Evolutionary conservation across 2,113 vertebrate species (phyloP), one percentile per base, ranked within the genome.

Genomic region (Mustela lutreola): DNA sequence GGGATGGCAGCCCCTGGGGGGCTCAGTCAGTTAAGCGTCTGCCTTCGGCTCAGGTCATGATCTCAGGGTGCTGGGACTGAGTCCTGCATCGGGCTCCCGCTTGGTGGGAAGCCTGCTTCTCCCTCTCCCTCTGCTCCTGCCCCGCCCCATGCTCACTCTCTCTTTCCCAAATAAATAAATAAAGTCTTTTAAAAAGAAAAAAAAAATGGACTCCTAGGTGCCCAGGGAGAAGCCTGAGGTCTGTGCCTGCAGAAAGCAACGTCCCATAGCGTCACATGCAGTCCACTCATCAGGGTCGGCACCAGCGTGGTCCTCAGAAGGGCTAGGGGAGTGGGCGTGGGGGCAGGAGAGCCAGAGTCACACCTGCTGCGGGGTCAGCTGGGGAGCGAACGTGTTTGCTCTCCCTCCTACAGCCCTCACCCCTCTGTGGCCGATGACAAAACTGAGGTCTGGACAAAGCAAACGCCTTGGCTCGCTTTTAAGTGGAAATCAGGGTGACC

Each of bases 361-460:
- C 33, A 1, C 7, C 86, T 63, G 56, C 56, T 10, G 2, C 1
- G 33, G 6, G 45, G 63, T 89, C 21, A 24, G 50, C 31, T 14
- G 0, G 5, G 18, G 12, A 50, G 53, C 3, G 1, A 42, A 14
- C 7, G 0, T 2, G 71, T 70, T 26, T 39, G n/a, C 31, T 12
- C 18, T 42, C 28, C 90, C 28, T 53, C 3, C 21, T 70, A 4
- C 4, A n/a, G 31, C 15, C n/a, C n/a, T 3, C 42, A 45, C 42
- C 5, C 56, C 26, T 63, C 12, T 12, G 8, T 33, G 45, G 4
- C 4, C 11, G 4, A 28, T 9, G 60, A 36, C 63, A 81, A 89
- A 76, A 36, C 78, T n/a, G 60, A 96, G 53, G 21, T 53, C 36
- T 2, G n/a, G 53, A 90, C 31, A 62, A 91, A 71, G 75, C 65